Evolutionary conservation across 2,797 vertebrate species (phyloP), one percentile per base, ranked within the genome.

Genomic region (Ptychadena robeensis): DNA sequence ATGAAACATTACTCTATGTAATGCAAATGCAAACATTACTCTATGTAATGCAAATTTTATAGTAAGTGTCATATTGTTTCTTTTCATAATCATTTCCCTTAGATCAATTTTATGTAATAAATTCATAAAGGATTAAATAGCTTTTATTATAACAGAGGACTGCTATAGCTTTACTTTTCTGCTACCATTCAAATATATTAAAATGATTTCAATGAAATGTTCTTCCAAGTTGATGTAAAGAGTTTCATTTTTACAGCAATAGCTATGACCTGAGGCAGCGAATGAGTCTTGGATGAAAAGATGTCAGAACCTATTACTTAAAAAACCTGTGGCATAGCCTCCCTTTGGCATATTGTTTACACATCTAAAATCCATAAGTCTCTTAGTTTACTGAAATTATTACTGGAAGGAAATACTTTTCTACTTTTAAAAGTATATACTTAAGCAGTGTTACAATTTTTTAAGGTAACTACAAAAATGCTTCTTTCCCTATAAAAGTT

Each of bases 211-310:
- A 8, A 48, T 71, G 44, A 3, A 44, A 70, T 70, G 40, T 34
- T 32, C 18, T 73, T 57, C 15, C 9, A 73, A 11, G 30, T 8
- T 31, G 22, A 32, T 57, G 44, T 32, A 53, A 73, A 57, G 15
- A 53, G 12, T 53, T 53, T 11, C 57, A 32, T 57, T 73, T 73
- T 73, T 73, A 34, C 38, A 72, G 28, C 8, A 32, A 73, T 28
- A 57, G 11, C 68, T 30, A 44, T 48, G 14, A n/a, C 69, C 31
- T 32, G 28, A 53, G 40, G 69, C 40, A 72, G 35, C 69, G 9
- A 48, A 31, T 48, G 67, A 69, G 40, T 28, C 28, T 53, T 53
- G 28, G 69, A 72, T 72, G 40, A 72, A 72, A 48, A 53, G 40
- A 30, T 72, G 40, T 72, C 40, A 72, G 53, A 72, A 18, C 38